Percentiles rank a stretch among this genome's conserved stretches.
phyloP scores from a whole-genome alignment of 2,797 vertebrate genomes.

The Pangasius djambal region DNA sequence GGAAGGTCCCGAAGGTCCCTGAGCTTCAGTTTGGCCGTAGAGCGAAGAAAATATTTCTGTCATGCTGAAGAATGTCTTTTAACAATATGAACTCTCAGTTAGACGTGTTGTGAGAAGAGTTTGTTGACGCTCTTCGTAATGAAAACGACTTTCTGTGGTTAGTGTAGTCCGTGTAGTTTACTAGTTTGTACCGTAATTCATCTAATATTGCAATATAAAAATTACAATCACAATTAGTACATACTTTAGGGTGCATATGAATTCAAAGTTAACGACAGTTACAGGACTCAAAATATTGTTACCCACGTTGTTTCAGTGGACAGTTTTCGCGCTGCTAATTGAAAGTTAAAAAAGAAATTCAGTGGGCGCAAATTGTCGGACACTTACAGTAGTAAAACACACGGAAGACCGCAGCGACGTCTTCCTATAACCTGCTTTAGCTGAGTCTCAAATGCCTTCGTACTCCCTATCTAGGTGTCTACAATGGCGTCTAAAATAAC shows the following conservation, averaged over 20 bases:
- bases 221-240: neutral
- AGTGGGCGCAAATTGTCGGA: neutral
- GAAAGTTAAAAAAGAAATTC: neutral
- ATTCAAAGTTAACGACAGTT: neutral
- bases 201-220: neutral
- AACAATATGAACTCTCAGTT: neutral
- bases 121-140: conserved; percentile 16
- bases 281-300: neutral
- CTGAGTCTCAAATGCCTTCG: neutral
- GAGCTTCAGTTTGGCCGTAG: conserved; percentile 82
- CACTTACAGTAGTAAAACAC: neutral
- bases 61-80: conserved; percentile 59
- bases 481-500: too few species aligned
- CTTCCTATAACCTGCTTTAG: neutral
- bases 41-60: conserved; percentile 92
- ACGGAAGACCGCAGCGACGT: neutral
- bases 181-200: conserved; percentile 23
- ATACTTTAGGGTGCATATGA: neutral
- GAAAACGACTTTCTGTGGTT: conserved; percentile 37
- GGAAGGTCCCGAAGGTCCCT: conserved; percentile 77
- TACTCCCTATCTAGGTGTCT: neutral
- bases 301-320: neutral
- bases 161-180: neutral
- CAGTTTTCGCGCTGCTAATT: neutral
- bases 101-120: neutral